Conservation (phyloP, 1,140 invertebrate genomes). For the Chelonus insularis region DNA sequence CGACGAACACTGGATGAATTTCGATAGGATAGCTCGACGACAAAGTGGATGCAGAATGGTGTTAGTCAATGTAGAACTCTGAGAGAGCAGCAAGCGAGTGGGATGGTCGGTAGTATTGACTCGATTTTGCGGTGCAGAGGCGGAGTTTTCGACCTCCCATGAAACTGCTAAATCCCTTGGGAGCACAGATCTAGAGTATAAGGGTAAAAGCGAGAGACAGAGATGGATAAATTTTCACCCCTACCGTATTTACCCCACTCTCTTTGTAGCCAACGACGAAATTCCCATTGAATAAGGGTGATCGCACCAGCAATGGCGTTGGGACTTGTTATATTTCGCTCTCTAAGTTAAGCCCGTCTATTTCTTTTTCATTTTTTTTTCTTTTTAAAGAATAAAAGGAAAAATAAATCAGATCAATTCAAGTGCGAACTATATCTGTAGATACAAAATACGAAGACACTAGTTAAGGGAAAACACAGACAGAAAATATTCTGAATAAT, state of each 20-base stretch:
- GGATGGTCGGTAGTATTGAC: conserved; percentile 52
- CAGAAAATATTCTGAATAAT: no score
- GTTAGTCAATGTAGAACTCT: conserved; percentile 31
- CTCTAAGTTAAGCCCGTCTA: conserved; percentile 33
- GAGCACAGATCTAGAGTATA: not conserved
- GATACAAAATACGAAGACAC: not conserved
- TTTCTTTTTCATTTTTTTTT: no score
- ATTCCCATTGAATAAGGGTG: conserved; percentile 43
- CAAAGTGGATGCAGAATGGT: conserved; percentile 31
- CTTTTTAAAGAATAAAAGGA: no score
- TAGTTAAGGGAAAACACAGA: no score
- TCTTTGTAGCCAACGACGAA: conserved; percentile 38
- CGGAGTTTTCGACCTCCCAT: conserved; percentile 53
- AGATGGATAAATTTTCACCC: not conserved
- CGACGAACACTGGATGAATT: conserved; percentile 40
- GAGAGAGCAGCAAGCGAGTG: conserved; percentile 22
- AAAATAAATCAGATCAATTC: no score
- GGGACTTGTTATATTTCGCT: conserved; percentile 60
- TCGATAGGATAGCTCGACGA: conserved; percentile 32
- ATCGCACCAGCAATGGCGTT: conserved; percentile 58
- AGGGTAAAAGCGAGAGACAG: conserved; percentile 20
- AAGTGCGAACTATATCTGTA: no score
- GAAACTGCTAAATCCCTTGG: not conserved
- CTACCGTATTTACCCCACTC: conserved; percentile 31
- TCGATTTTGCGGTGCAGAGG: conserved; percentile 52